Base-by-base conservation (phyloP, 2,888 invertebrate genomes). In the Stenichneumon culpator region DNA sequence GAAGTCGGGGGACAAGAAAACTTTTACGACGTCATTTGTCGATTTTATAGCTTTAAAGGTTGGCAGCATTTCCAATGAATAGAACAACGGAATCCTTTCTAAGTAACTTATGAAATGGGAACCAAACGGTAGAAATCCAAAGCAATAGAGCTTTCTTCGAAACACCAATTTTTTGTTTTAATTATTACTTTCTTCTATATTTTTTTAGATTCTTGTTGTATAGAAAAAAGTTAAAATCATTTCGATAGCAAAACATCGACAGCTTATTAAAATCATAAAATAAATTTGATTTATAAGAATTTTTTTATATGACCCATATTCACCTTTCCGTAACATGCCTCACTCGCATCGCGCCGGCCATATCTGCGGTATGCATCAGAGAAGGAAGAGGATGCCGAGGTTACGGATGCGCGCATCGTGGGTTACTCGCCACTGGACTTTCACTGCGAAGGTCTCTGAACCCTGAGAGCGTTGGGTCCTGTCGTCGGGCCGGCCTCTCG, bases 391-490 rank as follows among this genome's bases (percentile, higher is more conserved):
- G 79, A 79, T 75, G 74, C 74, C 60, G 60, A 77, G 79, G 75
- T 85, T 85, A 85, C 81, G 78, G 78, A 74, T 84, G 84, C 69
- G 73, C 60, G 69, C 74, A 84, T 82, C 69, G 70, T 75, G 85
- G 74, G 79, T 82, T 80, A 79, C 63, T 73, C 79, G 84, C 81
- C 87, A 87, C 89, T 89, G 87, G 89, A 92, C 92, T 92, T 93
- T 92, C 93, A 92, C 93, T 93, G 77, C 57, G 88, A 89, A 89
- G 93, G 92, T 92, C 92, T 89, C 88, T 90, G 92, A 92, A 92
- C 92, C 87, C 88, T 70, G 69, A 63, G 9, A 70, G 14, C 22
- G 52, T 57, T 69, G 54, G 36, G 70, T 50, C 63, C 60, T 47
- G 69, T 69, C 73, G 60, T 73, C 67, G 63, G 52, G 47, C 79